phyloP scores from a whole-genome alignment of 2,113 vertebrate species.

The Ceyx margarethae region DNA sequence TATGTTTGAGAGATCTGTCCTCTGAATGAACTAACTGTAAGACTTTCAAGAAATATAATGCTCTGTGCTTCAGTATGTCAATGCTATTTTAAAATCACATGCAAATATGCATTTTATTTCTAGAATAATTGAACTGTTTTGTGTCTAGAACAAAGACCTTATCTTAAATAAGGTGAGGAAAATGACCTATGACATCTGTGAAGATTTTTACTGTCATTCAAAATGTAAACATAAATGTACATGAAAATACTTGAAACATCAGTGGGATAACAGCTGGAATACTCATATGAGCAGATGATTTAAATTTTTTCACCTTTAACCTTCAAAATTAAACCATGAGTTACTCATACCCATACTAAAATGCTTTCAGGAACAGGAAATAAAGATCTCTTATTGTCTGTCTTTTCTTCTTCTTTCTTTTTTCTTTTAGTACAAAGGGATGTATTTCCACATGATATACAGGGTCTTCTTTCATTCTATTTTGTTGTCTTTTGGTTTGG shows the following conservation, averaged over 20 bases:
- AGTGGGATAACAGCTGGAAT: neutral
- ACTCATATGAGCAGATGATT: neutral
- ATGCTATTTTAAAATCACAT: neutral
- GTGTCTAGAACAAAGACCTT: neutral
- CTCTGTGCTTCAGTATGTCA: neutral
- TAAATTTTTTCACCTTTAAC: neutral
- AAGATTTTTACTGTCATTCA: neutral
- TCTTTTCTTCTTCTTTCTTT: neutral
- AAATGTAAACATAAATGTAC: neutral
- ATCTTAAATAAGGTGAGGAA: neutral
- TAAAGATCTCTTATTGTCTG: neutral
- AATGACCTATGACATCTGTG: neutral
- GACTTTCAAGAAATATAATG: neutral
- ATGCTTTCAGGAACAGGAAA: neutral
- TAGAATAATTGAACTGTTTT: neutral
- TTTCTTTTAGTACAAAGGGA: neutral
- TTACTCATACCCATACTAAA: neutral
- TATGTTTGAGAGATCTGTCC: neutral
- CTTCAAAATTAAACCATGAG: neutral
- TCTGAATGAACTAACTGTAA: neutral
- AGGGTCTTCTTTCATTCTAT: neutral
- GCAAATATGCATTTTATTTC: neutral
- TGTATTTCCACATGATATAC: neutral
- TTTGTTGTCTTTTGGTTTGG: neutral
- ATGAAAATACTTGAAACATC: neutral